Evolutionary conservation across 1,140 invertebrate genomes (phyloP).

Genomic region (Camponotus vicinus): DNA sequence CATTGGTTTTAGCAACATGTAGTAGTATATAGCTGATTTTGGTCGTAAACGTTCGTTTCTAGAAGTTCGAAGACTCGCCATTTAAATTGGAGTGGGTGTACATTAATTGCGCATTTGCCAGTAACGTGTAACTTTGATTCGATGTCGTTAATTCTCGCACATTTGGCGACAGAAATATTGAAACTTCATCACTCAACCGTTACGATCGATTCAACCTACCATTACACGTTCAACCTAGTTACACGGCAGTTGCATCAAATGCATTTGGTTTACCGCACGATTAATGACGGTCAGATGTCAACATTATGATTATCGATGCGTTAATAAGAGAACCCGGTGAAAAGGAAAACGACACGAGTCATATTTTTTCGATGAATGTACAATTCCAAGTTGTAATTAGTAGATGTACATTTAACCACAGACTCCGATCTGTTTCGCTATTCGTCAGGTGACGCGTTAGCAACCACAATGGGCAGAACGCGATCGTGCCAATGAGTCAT

Average conservation of each 20-base stretch:
- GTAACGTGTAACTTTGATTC: background rate
- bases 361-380: conserved; percentile 14
- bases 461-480: conserved; percentile 13
- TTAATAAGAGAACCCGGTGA: conserved; percentile 52
- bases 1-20: background rate
- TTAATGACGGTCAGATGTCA: conserved; percentile 61
- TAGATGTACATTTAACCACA: conserved; percentile 37
- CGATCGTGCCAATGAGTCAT: conserved; percentile 70
- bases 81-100: background rate
- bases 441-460: conserved; percentile 37
- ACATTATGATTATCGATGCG: conserved; percentile 54
- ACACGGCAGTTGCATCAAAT: conserved; percentile 49
- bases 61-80: background rate
- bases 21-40: conserved; percentile 2
- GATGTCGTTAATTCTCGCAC: background rate
- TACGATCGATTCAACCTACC: conserved; percentile 63
- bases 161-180: conserved; percentile 30
- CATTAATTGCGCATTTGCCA: conserved; percentile 13
- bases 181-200: conserved; percentile 53
- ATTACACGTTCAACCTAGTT: conserved; percentile 65
- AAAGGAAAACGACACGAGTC: conserved; percentile 17
- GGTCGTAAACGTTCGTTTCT: background rate
- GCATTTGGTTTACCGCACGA: conserved; percentile 41
- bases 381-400: conserved; percentile 45
- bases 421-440: conserved; percentile 29